Conservation (phyloP, 1,140 invertebrate species). For the Drosophila azteca region DNA sequence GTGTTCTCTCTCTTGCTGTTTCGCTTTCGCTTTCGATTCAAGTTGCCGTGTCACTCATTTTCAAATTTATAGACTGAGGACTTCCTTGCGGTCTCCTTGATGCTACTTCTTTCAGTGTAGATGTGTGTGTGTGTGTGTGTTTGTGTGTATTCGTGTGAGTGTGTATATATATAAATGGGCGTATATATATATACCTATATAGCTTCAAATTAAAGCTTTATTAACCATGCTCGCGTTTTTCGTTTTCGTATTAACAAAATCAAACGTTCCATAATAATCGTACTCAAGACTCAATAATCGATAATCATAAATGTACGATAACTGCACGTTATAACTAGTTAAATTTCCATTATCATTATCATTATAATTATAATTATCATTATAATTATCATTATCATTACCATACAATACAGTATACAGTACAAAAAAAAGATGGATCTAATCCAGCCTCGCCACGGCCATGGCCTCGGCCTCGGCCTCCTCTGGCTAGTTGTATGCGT, state of each 20-base stretch:
- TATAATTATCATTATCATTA: constrained; percentile 26
- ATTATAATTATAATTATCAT: constrained; percentile 20
- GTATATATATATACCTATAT: constrained; percentile 70
- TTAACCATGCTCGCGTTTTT: constrained; percentile 83
- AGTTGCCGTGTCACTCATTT: constrained; percentile 66
- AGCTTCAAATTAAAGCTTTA: constrained; percentile 84
- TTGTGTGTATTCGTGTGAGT: constrained; percentile 20
- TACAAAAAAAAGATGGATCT: constrained; percentile 49
- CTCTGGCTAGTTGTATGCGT: constrained; percentile 50
- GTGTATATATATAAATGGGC: constrained; percentile 49
- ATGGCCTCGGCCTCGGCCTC: constrained; percentile 2
- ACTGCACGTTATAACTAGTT: constrained; percentile 64
- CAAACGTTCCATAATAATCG: constrained; percentile 78
- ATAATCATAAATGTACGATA: constrained; percentile 67
- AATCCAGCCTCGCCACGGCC: constrained; percentile 1
- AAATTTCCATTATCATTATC: constrained; percentile 54
- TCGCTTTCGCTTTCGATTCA: constrained; percentile 22
- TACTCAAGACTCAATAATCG: constrained; percentile 56
- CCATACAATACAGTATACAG: neutral
- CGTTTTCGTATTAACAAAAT: constrained; percentile 80
- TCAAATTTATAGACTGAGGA: constrained; percentile 82
- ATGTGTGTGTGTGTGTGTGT: constrained; percentile 31
- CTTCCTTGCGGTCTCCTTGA: constrained; percentile 39
- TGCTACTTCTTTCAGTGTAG: constrained; percentile 32
- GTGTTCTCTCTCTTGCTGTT: constrained; percentile 16